These are phyloP conservation scores for Rhabdornis inornatus DNA, from an alignment of 2,113 vertebrate species.

Conservation along the genomic window DNA sequence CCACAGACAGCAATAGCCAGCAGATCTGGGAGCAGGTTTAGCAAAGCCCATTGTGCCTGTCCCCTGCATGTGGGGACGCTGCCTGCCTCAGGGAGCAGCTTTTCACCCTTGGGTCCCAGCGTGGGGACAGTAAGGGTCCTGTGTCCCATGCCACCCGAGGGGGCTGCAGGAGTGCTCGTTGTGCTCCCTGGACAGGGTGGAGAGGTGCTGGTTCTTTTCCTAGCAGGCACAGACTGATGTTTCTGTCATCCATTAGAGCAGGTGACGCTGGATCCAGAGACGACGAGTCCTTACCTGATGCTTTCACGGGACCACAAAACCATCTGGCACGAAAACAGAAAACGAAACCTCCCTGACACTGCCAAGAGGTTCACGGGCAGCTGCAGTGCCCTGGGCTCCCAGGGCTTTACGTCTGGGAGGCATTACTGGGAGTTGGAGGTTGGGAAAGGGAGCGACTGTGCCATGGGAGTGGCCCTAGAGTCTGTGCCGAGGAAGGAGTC, in stretches of 20 bases:
- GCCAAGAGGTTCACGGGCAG: constrained; percentile 34
- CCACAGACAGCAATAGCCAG: not conserved
- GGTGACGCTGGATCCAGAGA: constrained; percentile 61
- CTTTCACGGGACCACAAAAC: constrained; percentile 38
- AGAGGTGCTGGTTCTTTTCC: not conserved
- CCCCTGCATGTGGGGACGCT: fast-evolving
- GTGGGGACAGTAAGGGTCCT: fast-evolving
- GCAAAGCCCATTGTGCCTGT: fast-evolving
- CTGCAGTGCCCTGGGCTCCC: constrained; percentile 32
- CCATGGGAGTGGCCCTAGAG: constrained; percentile 65
- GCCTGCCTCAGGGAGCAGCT: not conserved
- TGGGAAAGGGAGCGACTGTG: not conserved
- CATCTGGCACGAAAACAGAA: not conserved
- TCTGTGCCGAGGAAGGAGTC: constrained; percentile 36
- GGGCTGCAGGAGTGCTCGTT: fast-evolving
- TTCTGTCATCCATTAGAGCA: not conserved
- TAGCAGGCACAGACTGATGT: fast-evolving
- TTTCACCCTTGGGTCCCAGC: fast-evolving
- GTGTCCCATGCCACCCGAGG: fast-evolving
- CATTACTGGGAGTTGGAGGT: constrained; percentile 74
- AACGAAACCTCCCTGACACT: not conserved
- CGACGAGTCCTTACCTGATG: not conserved
- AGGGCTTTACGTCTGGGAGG: constrained; percentile 31
- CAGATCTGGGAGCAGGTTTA: not conserved
- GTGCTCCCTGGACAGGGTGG: not conserved